A percentile compares a stretch with the other conserved stretches of the same genome.
These are phyloP conservation scores for Galerucella calmariensis DNA, from an alignment of 2,888 invertebrate species.

Conservation along the genomic window DNA sequence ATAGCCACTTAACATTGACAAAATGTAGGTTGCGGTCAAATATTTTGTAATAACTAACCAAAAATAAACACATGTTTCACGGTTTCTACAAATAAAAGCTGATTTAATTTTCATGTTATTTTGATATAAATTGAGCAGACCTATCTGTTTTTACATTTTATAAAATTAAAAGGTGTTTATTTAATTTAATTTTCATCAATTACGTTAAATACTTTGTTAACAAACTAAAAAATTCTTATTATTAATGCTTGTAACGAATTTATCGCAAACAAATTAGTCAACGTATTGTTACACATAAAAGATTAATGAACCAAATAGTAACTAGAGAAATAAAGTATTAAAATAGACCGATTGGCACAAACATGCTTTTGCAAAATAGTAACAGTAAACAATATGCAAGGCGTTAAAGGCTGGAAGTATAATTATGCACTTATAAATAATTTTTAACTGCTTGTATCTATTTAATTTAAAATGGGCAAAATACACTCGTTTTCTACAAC, in stretches of 20 bases:
- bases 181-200: not conserved
- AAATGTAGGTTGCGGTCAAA: slow-evolving; percentile 57
- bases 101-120: slow-evolving; percentile 38
- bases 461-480: too few species aligned
- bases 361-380: not conserved
- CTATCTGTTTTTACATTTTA: slow-evolving; percentile 16
- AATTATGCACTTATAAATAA: not conserved
- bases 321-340: not conserved
- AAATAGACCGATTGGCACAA: not conserved
- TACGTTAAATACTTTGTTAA: too few species aligned
- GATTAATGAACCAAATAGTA: not conserved
- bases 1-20: slow-evolving; percentile 54
- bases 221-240: not conserved
- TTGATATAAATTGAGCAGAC: slow-evolving; percentile 27
- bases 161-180: slow-evolving; percentile 34
- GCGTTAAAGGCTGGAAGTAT: not conserved
- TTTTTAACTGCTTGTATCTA: too few species aligned
- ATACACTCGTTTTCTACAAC: too few species aligned
- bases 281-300: not conserved
- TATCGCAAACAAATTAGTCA: not conserved
- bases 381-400: slow-evolving; percentile 6
- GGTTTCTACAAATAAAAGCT: slow-evolving; percentile 48
- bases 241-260: not conserved
- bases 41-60: slow-evolving; percentile 48
- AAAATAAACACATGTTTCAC: slow-evolving; percentile 51